These are phyloP conservation scores for Ommatoiulus sabulosus DNA, from an alignment of 2,888 invertebrate genomes.

Conservation along the genomic window DNA sequence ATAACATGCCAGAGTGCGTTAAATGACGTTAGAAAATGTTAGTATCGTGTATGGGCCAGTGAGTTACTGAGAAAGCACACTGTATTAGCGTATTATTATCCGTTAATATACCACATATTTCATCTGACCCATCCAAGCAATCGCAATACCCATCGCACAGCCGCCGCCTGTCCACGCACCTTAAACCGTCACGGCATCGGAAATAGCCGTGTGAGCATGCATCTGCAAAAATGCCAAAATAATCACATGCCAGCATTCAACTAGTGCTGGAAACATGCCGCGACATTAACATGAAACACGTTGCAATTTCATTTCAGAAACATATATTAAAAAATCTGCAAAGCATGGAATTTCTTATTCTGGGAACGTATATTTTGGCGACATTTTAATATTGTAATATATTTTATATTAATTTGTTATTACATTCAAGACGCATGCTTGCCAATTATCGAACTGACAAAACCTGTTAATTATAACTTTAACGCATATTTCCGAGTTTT, in stretches of 20 bases:
- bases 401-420: too few relatives aligned
- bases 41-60: neutral
- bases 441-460: neutral
- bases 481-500: neutral
- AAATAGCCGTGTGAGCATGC: constrained; percentile 46
- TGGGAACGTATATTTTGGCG: too few relatives aligned
- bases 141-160: constrained; percentile 74
- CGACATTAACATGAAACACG: neutral
- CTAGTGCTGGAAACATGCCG: neutral
- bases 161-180: constrained; percentile 52
- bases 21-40: neutral
- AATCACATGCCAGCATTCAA: neutral
- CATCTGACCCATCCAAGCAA: constrained; percentile 76
- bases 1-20: neutral
- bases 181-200: neutral
- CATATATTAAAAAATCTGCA: too few relatives aligned
- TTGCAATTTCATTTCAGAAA: too few relatives aligned
- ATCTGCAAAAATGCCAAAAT: constrained; percentile 51
- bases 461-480: neutral
- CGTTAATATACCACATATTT: constrained; percentile 64
- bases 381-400: too few relatives aligned
- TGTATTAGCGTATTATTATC: neutral
- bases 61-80: neutral
- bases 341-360: too few relatives aligned
- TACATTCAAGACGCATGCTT: neutral